phyloP scores from a whole-genome alignment of 2,888 invertebrate genomes.

The Cordilura impudica region DNA sequence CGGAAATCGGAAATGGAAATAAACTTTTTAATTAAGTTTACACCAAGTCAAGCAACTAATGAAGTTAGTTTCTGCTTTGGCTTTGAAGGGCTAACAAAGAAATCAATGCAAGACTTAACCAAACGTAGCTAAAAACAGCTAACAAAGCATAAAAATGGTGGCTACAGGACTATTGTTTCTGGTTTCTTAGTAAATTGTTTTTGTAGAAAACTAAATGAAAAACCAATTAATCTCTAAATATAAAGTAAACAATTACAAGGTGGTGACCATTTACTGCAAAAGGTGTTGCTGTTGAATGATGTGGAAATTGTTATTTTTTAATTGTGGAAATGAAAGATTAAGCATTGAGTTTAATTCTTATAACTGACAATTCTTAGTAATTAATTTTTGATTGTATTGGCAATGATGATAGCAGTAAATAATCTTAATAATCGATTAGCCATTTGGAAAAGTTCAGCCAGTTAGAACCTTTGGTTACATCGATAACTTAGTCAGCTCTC shows the following conservation, averaged over 20 bases:
- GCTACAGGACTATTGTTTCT: neutral
- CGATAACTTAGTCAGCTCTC: too few relatives aligned
- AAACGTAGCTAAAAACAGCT: neutral
- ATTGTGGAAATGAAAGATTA: neutral
- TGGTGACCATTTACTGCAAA: constrained; percentile 19
- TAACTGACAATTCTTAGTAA: too few relatives aligned
- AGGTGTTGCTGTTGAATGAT: neutral
- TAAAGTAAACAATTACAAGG: constrained; percentile 1
- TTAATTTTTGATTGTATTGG: too few relatives aligned
- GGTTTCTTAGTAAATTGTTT: neutral
- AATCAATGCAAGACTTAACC: constrained; percentile 21
- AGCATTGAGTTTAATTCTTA: too few relatives aligned
- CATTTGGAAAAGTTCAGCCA: too few relatives aligned
- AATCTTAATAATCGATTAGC: too few relatives aligned
- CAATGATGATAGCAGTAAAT: too few relatives aligned
- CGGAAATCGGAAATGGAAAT: constrained; percentile 50
- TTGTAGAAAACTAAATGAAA: constrained; percentile 14
- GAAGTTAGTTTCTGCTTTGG: constrained; percentile 29
- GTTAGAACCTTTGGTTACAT: too few relatives aligned
- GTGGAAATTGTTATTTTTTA: constrained; percentile 11
- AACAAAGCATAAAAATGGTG: neutral
- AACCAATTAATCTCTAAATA: constrained; percentile 32
- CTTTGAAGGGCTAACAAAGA: constrained; percentile 13
- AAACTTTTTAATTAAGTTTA: constrained; percentile 59
- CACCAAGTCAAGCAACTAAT: constrained; percentile 54